Base-by-base conservation (phyloP, 35 echinoderm and acorn worm genomes). In the Strongylocentrotus purpuratus region DNA sequence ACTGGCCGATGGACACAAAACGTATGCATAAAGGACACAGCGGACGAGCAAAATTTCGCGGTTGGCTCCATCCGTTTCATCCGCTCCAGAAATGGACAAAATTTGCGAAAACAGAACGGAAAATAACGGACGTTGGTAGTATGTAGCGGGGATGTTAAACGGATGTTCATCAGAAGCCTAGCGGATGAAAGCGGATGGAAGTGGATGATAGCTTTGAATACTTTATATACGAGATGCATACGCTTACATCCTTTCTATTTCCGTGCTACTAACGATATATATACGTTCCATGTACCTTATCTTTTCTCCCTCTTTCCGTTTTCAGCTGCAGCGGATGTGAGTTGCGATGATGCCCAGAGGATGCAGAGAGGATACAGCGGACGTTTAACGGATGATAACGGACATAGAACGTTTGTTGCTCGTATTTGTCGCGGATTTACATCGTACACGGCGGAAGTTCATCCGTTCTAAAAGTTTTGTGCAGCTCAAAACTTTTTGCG, bases 1-100 rank as follows among this genome's bases (percentile, higher is more conserved):
- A 88, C 86, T 88, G 86, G 86, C 86, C 86, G 86, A 88, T 88
- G 86, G 86, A 88, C 86, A 88, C 31, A 88, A 88, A 88, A 88
- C 86, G 86, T 88, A 88, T 88, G 86, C 86, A 88, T 13, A 88
- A 88, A 86, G 85, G 85, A 86, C 85, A 86, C 85, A 86, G 85
- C 18, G 85, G 85, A 86, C 85, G 85, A 86, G 85, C 85, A 86
- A 52, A 52, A n/a, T n/a, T n/a, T n/a, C n/a, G n/a, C n/a, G n/a
- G n/a, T n/a, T n/a, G n/a, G n/a, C n/a, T n/a, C n/a, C n/a, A n/a
- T n/a, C n/a, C n/a, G n/a, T n/a, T n/a, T n/a, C n/a, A n/a, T n/a
- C n/a, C n/a, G n/a, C n/a, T n/a, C n/a, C n/a, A n/a, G n/a, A n/a
- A n/a, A n/a, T n/a, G n/a, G n/a, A n/a, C n/a, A n/a, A n/a, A n/a